Evolutionary conservation across 2,797 vertebrate genomes (phyloP), one percentile per base, ranked within the genome.

Genomic region (Pangasius macronema): DNA sequence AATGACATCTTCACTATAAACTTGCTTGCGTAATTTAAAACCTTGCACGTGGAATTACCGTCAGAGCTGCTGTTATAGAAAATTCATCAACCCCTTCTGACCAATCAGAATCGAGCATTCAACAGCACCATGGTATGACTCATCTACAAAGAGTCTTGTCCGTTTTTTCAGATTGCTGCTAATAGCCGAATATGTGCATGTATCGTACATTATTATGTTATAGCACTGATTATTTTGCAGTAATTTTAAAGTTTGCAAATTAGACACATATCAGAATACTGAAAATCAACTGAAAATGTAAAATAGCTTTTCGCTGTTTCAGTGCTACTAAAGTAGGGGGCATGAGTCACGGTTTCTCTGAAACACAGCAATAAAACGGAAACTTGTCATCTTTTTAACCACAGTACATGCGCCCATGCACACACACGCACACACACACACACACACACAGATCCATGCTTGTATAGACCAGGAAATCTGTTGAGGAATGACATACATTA

Each of bases 261-360:
- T 2, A 68, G 30, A 46, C 11, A 1, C 24, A 5, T 46, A 30
- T 33, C 4, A 13, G 13, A 57, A 55, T 57, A 5, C 30, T n/a
- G n/a, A n/a, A n/a, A n/a, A 11, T 14, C 0, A 9, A 59, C 76
- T 36, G 14, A 57, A 57, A 80, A 39, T 24, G 1, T 59, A 2
- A 63, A 9, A n/a, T 1, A n/a, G 33, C 42, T 46, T 3, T n/a
- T 42, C 0, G n/a, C 27, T 68, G 3, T 33, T 20, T 11, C 27
- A 70, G 46, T 20, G 22, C 51, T 57, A 57, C 33, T 57, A 14
- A 42, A 61, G 36, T 27, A 16, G 36, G 0, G 33, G 53, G 5
- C 33, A 46, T 87, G 86, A 87, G 36, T 84, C 82, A 67, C 36
- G 27, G 39, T 81, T 85, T 88, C 87, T 88, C 63, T 72, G 83